phyloP scores from a whole-genome alignment of 2,888 invertebrate species.

The Adineta ricciae region DNA sequence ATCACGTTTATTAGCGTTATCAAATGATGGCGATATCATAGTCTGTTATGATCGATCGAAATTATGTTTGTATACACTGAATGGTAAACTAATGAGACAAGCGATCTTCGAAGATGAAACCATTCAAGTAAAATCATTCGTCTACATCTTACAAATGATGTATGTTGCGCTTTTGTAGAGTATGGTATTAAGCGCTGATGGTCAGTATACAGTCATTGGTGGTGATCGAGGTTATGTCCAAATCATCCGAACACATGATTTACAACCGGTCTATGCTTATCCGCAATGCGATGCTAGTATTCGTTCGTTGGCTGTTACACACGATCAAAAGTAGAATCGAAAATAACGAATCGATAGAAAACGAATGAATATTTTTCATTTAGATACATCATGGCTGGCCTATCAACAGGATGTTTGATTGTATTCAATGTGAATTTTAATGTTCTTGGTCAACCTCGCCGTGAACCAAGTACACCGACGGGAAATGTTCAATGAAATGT shows the following conservation, averaged over 20 bases:
- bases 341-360: neutral
- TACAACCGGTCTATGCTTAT: slow-evolving; percentile 91
- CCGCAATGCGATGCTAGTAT: slow-evolving; percentile 91
- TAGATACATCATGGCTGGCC: slow-evolving; percentile 87
- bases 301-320: slow-evolving; percentile 81
- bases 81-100: slow-evolving; percentile 74
- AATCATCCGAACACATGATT: slow-evolving; percentile 92
- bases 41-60: slow-evolving; percentile 16
- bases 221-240: slow-evolving; percentile 95
- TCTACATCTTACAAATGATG: neutral
- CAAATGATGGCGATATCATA: slow-evolving; percentile 74
- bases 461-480: neutral
- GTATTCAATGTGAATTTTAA: slow-evolving; percentile 99
- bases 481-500: slow-evolving; percentile 22
- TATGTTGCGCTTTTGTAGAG: neutral
- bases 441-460: slow-evolving; percentile 32
- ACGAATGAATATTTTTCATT: slow-evolving; percentile 40
- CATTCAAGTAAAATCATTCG: slow-evolving; percentile 63
- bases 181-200: slow-evolving; percentile 75
- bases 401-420: slow-evolving; percentile 91
- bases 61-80: slow-evolving; percentile 70
- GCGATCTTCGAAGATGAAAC: slow-evolving; percentile 75
- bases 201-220: slow-evolving; percentile 94
- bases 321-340: slow-evolving; percentile 80
- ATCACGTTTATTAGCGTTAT: neutral